Evolutionary conservation across 1,140 invertebrate genomes (phyloP).

Genomic region (Sitodiplosis mosellana): DNA sequence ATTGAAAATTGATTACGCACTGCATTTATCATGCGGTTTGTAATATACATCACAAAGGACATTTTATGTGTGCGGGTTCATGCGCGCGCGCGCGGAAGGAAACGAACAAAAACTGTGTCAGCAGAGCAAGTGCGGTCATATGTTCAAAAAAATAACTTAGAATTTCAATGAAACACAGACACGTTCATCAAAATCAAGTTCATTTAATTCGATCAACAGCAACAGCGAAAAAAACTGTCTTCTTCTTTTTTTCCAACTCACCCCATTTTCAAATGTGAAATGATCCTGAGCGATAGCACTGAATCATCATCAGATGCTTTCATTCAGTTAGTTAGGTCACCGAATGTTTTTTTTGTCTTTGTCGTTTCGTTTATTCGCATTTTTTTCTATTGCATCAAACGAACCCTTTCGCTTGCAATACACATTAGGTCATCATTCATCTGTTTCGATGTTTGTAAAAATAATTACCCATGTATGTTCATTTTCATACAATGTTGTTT

Average conservation of each 20-base stretch:
- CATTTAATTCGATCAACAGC: not conserved
- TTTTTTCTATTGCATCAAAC: not conserved
- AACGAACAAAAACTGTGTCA: not conserved
- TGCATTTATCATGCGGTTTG: too few relatives aligned
- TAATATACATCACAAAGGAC: too few relatives aligned
- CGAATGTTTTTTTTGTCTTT: not conserved
- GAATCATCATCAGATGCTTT: too few relatives aligned
- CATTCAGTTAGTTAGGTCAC: too few relatives aligned
- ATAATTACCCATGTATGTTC: not conserved
- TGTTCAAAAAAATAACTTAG: not conserved
- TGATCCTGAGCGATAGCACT: too few relatives aligned
- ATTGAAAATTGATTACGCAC: too few relatives aligned
- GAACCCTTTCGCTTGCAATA: too few relatives aligned
- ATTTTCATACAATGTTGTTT: not conserved
- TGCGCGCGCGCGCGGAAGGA: not conserved
- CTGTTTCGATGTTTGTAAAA: not conserved
- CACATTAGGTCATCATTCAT: not conserved
- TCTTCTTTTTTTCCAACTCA: too few relatives aligned
- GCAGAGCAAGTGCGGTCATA: conserved; percentile 2
- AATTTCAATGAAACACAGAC: too few relatives aligned
- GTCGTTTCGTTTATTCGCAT: not conserved
- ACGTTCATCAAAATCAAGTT: too few relatives aligned
- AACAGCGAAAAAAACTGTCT: not conserved
- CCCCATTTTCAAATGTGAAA: too few relatives aligned
- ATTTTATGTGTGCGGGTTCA: too few relatives aligned